Percentiles rank a stretch among this genome's conserved stretches.
phyloP scores from a whole-genome alignment of 2,888 invertebrate genomes.

The Pogonocherus hispidulus region DNA sequence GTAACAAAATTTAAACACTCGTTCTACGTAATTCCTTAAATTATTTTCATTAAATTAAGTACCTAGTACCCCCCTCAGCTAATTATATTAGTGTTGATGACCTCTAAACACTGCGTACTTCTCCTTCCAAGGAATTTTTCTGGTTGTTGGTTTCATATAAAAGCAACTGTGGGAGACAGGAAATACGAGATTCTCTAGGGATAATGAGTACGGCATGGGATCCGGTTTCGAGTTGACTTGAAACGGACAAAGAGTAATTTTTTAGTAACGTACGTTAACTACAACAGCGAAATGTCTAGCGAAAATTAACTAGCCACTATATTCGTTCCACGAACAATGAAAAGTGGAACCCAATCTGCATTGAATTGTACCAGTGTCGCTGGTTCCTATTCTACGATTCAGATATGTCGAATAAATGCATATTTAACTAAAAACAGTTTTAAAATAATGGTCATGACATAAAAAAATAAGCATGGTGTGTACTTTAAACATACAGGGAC shows the following conservation, averaged over 20 bases:
- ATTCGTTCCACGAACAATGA: not conserved
- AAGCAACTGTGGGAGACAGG: constrained; percentile 2
- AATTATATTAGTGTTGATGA: not conserved
- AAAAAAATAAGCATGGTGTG: too few relatives aligned
- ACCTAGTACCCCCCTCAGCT: too few relatives aligned
- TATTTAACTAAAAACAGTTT: too few relatives aligned
- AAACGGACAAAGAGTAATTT: not conserved
- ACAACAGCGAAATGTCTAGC: not conserved
- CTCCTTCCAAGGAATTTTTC: not conserved
- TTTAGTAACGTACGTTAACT: not conserved
- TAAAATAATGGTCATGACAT: too few relatives aligned
- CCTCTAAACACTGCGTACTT: not conserved
- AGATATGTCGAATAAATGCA: too few relatives aligned
- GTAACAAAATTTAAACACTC: too few relatives aligned
- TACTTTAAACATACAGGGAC: too few relatives aligned
- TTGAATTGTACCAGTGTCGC: not conserved
- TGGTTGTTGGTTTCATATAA: not conserved
- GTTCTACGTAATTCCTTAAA: too few relatives aligned
- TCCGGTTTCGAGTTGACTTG: not conserved
- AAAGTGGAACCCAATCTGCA: not conserved
- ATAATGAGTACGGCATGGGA: not conserved
- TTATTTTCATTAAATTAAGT: too few relatives aligned
- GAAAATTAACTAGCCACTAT: not conserved
- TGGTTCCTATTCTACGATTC: too few relatives aligned
- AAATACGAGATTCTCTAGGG: not conserved